These are phyloP conservation scores for Litoditis marina DNA, from an alignment of 2,888 invertebrate genomes.

Conservation along the genomic window DNA sequence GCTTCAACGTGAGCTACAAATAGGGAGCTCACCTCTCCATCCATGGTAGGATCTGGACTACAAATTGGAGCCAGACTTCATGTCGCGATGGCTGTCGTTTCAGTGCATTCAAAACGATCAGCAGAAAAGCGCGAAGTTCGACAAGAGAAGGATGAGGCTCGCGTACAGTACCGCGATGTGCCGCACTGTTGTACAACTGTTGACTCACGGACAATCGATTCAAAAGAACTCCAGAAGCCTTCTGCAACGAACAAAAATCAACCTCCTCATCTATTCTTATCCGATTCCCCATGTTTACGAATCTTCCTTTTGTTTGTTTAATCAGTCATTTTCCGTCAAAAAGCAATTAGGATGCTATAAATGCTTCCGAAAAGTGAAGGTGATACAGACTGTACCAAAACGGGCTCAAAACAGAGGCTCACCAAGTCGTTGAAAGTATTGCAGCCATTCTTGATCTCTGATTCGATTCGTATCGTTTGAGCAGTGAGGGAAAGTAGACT, in stretches of 20 bases:
- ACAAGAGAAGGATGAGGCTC: constrained; percentile 54
- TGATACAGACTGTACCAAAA: background rate
- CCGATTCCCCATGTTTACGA: too few relatives aligned
- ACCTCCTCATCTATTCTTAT: too few relatives aligned
- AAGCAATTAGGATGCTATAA: too few relatives aligned
- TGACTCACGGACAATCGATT: constrained; percentile 56
- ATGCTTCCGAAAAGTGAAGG: too few relatives aligned
- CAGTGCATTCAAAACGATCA: constrained; percentile 76
- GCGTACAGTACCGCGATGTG: constrained; percentile 46
- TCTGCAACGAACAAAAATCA: too few relatives aligned
- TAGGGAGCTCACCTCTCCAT: constrained; percentile 67
- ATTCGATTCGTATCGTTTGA: constrained; percentile 56
- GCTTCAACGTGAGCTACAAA: too few relatives aligned
- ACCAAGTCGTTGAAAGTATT: constrained; percentile 36
- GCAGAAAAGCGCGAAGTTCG: constrained; percentile 80
- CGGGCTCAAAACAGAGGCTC: background rate
- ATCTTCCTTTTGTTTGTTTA: too few relatives aligned
- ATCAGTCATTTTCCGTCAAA: too few relatives aligned
- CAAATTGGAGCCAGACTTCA: constrained; percentile 78
- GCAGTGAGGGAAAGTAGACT: constrained; percentile 56
- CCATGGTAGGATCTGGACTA: constrained; percentile 78
- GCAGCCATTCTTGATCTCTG: constrained; percentile 51
- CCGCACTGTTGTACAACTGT: constrained; percentile 32
- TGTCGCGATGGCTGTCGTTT: constrained; percentile 68
- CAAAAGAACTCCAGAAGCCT: constrained; percentile 34